Base-by-base conservation (phyloP, 2,888 invertebrate species). In the Tolmerus cingulatus region DNA sequence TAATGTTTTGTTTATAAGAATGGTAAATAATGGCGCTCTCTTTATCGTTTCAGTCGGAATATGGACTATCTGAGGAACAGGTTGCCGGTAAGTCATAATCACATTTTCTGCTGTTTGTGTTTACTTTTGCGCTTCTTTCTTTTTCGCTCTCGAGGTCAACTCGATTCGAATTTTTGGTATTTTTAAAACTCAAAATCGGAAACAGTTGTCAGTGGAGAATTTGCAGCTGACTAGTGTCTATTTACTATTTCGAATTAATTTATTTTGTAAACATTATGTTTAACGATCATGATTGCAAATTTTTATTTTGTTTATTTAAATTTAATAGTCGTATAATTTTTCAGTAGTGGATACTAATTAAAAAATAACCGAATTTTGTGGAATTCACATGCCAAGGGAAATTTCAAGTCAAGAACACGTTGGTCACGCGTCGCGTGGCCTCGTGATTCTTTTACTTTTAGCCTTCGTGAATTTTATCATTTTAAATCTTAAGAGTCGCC, bases 21-120 rank as follows among this genome's bases (percentile, higher is more conserved):
- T 37, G 19, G 14, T 55, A 46, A 66, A n/a, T 86, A 19, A 23
- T 79, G 40, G 78, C 9, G 27, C 43, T 87, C 86, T 74, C 57
- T 86, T 90, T 90, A 91, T 88, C 91, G 93, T 95, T 93, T 88
- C 95, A 97, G 97, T 95, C 95, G 88, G 97, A 97, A 92, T 97
- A 97, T 94, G 97, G 97, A 90, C 95, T 97, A 89, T 96, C 97
- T 87, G 97, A 97, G 93, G 97, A 97, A 91, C 97, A 97, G 94
- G 97, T 97, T 89, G 97, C 97, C 92, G 96, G 96, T 96, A 93
- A 93, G 92, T 78, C 43, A 74, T 27, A 55, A 27, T 74, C 74
- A 79, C 43, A 51, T 16, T 51, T 34, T 51, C 14, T 37, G 14
- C 27, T 34, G 74, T 51, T 82, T 74, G 40, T 87, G 66, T 79